phyloP scores from a whole-genome alignment of 2,113 vertebrate genomes.

The Ceyx melanurus region DNA sequence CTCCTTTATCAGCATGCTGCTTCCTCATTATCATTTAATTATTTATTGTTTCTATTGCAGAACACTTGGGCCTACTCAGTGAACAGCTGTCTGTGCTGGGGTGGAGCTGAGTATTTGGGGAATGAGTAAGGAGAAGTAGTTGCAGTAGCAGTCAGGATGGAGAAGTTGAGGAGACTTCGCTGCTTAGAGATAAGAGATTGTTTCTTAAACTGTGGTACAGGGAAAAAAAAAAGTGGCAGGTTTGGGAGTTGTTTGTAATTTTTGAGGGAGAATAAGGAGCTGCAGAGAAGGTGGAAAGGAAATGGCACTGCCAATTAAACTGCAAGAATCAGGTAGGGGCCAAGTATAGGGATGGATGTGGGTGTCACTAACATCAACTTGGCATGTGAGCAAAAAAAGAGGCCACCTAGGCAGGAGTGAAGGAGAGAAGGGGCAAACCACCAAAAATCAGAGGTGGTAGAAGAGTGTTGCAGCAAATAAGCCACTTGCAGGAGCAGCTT shows the following conservation, averaged over 20 bases:
- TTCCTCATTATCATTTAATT: slow-evolving; percentile 68
- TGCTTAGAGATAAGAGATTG: neutral
- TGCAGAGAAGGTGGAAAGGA: neutral
- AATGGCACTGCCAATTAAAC: neutral
- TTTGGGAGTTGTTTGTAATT: neutral
- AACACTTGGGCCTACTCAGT: slow-evolving; percentile 59
- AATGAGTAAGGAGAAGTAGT: slow-evolving; percentile 50
- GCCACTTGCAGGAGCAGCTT: neutral
- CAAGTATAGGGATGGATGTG: neutral
- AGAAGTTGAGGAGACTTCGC: neutral
- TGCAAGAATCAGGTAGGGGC: neutral
- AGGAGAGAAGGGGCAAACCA: neutral
- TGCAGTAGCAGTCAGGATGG: slow-evolving; percentile 8
- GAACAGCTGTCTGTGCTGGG: slow-evolving; percentile 64
- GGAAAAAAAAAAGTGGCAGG: neutral
- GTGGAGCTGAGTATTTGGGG: slow-evolving; percentile 54
- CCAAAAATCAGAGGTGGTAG: neutral
- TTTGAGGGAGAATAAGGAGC: neutral
- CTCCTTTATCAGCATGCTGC: slow-evolving; percentile 57
- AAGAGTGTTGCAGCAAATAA: neutral
- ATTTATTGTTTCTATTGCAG: slow-evolving; percentile 64
- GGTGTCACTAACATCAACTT: neutral
- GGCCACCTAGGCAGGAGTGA: neutral
- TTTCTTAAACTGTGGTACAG: neutral
- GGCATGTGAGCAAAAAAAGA: neutral